Base-by-base conservation (phyloP, 1,140 invertebrate species). In the Eufriesea mexicana region DNA sequence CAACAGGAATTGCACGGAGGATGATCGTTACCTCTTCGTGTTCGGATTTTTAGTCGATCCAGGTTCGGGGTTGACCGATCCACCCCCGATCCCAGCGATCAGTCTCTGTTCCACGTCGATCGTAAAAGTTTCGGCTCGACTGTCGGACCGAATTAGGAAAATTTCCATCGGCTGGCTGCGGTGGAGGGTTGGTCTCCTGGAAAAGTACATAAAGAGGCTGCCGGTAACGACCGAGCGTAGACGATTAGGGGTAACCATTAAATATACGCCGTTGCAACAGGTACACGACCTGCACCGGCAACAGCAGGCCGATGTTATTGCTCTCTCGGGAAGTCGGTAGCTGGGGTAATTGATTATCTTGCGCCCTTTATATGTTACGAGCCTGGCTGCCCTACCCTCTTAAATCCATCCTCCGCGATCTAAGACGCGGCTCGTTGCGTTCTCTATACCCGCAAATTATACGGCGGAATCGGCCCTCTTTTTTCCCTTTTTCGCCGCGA, bases 301-400 rank as follows among this genome's bases (percentile, higher is more conserved):
- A 79, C 87, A 72, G 78, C 87, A 77, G 68, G 73, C 62, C 83
- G 86, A 91, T 88, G 87, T 89, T 89, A 88, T 90, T 86, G 83
- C 84, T 79, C 84, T 74, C 81, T 77, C 87, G 81, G 89, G 87
- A 84, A 92, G 91, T 89, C 90, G 89, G 91, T 91, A 89, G 90
- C 90, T 79, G 86, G 85, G 88, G 91, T 92, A 92, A 92, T 92
- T 92, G 90, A 92, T 92, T 92, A 92, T 92, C 91, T 90, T 90
- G 91, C 88, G 88, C 88, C 88, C 87, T 89, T 89, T 89, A 89
- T 89, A 89, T 25, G 81, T 89, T 88, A 86, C 86, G 81, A 83
- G 84, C 79, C 67, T 75, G 51, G 20, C 28, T 57, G 76, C 59
- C 80, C 86, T 86, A 86, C 80, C 79, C 87, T 88, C 86, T 89